Conservation (phyloP, 2,113 vertebrate species). For the Poecilia latipinna region DNA sequence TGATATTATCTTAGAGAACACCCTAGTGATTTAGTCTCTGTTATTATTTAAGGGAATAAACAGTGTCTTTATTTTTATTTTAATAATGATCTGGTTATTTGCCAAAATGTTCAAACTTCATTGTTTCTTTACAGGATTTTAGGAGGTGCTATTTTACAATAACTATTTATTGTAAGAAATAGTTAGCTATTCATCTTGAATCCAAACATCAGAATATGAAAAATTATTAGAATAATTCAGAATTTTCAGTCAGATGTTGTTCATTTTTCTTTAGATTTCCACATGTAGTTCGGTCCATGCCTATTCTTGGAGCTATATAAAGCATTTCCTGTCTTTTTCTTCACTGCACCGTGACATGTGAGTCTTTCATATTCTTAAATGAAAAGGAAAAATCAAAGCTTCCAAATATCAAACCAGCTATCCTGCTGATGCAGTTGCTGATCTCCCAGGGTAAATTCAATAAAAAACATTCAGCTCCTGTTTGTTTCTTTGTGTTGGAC, state of each 20-base stretch:
- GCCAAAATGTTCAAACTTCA: background rate
- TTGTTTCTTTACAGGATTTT: background rate
- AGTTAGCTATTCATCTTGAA: background rate
- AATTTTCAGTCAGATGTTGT: background rate
- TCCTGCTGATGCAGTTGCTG: background rate
- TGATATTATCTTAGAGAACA: background rate
- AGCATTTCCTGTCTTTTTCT: background rate
- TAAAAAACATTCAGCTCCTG: background rate
- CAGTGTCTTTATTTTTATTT: background rate
- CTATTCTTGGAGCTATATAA: background rate
- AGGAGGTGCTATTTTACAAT: background rate
- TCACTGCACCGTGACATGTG: background rate
- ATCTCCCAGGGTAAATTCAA: background rate
- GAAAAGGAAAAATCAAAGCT: constrained; percentile 16
- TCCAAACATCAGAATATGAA: background rate
- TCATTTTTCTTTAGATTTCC: background rate
- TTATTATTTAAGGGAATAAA: background rate
- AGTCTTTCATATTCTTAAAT: background rate
- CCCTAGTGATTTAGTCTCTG: background rate
- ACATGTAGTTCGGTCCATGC: background rate
- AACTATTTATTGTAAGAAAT: background rate
- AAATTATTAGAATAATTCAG: background rate
- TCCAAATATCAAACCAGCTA: background rate
- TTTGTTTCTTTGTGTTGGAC: constrained; percentile 3
- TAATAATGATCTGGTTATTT: background rate